Evolutionary conservation across 2,888 invertebrate genomes (phyloP), one percentile per base, ranked within the genome.

Genomic region (Agrotis ipsilon): DNA sequence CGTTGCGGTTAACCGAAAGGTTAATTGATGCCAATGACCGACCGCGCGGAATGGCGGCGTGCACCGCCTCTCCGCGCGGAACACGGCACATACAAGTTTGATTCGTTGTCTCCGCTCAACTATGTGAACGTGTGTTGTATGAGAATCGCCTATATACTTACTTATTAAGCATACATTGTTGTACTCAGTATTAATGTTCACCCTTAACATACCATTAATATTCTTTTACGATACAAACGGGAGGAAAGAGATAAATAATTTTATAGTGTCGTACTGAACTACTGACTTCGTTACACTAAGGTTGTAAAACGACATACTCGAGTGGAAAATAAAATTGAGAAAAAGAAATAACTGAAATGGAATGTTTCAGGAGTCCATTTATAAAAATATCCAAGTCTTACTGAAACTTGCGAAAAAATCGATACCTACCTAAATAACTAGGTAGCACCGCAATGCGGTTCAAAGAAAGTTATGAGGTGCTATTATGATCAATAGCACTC

Each of bases 391-490:
- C 6, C 61, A 43, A 21, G 16, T 18, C 21, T 49, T 55, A 7
- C 43, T 49, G 46, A 52, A 61, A 62, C 32, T 49, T 64, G 19
- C 18, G 16, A 39, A 46, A 58, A 71, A 65, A 45, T 64, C 78
- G 18, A 78, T 71, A 58, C 19, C 39, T 71, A 58, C 19, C 39
- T 45, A 43, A 24, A 45, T 1, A 72, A 57, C 60, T 58, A 72
- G 43, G 24, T 24, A 52, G 52, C 27, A 51, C 62, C 66, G 80
- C 66, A 79, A 27, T 76, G 73, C 74, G 62, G 79, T 39, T 73
- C 16, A 27, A 66, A 55, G 45, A 54, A 51, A 72, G 39, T 59
- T 63, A 13, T 51, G 27, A 55, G 54, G 27, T 18, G 16, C 39
- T 51, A 39, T 48, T 39, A 46, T 24, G n/a, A 45, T 32, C 19